These are phyloP conservation scores for Styela clava DNA, from an alignment of 23 tunicate genomes.

Conservation along the genomic window DNA sequence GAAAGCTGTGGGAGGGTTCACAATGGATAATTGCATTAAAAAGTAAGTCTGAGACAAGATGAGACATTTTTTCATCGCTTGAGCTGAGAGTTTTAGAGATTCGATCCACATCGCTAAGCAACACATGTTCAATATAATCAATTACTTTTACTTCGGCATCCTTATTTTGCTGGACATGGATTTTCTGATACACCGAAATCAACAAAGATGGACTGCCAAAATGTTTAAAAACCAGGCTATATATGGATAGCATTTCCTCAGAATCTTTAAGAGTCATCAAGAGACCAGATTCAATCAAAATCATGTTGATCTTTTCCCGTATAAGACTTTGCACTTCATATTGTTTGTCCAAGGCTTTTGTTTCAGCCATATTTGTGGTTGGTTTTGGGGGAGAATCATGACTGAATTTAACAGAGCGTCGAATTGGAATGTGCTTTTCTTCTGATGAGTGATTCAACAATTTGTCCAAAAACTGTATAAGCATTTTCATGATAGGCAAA, in stretches of 20 bases:
- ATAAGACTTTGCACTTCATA: neutral
- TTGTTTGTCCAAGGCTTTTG: neutral
- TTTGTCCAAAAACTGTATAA: neutral
- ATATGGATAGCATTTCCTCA: neutral
- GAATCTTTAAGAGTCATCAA: neutral
- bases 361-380: too few relatives aligned
- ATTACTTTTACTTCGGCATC: neutral
- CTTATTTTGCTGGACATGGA: neutral
- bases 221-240: neutral
- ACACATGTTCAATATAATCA: neutral
- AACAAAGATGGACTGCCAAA: neutral
- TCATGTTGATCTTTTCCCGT: neutral
- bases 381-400: too few relatives aligned
- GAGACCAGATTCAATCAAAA: neutral
- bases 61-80: neutral
- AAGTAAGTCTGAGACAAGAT: neutral
- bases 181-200: neutral
- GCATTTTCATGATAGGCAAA: neutral
- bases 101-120: neutral
- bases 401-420: neutral
- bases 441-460: neutral
- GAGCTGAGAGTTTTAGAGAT: neutral
- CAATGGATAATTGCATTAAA: neutral
- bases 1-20: neutral
- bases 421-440: neutral